Conservation (phyloP, 2,797 vertebrate genomes). For the Phoxinus dragarum region DNA sequence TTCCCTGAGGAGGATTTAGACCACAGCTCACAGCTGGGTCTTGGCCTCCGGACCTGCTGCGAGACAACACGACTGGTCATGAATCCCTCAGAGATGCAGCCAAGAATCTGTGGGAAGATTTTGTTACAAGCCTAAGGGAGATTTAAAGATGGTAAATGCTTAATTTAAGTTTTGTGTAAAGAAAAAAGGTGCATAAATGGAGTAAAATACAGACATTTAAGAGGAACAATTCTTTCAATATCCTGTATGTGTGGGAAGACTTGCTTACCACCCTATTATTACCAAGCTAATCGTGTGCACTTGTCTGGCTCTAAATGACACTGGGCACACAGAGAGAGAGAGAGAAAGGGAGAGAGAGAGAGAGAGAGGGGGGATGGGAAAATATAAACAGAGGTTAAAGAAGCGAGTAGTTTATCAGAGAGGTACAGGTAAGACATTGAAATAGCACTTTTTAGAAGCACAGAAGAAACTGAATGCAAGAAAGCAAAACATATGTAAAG, state of each 20-base stretch:
- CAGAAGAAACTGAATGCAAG: neutral
- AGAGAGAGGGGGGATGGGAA: neutral
- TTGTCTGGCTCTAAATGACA: slow-evolving; percentile 18
- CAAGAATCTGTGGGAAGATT: neutral
- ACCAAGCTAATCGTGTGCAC: slow-evolving; percentile 17
- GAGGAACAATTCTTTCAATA: slow-evolving; percentile 9
- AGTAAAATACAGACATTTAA: slow-evolving; percentile 1
- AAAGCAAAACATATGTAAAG: neutral
- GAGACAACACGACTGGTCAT: slow-evolving; percentile 7
- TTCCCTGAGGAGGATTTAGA: slow-evolving; percentile 11
- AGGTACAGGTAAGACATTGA: slow-evolving; percentile 39
- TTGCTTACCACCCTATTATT: slow-evolving; percentile 31
- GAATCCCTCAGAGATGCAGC: slow-evolving; percentile 21
- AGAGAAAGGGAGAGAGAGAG: neutral
- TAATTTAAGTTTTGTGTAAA: neutral
- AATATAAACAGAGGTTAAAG: slow-evolving; percentile 31
- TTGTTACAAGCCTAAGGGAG: neutral
- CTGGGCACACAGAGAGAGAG: neutral
- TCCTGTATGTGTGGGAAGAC: slow-evolving; percentile 30
- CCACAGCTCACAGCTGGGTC: slow-evolving; percentile 17
- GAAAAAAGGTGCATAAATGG: neutral
- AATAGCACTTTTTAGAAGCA: slow-evolving; percentile 28
- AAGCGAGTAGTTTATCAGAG: slow-evolving; percentile 42
- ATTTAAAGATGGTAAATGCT: slow-evolving; percentile 7
- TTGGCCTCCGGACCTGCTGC: neutral